Percentiles rank a stretch among this genome's conserved stretches.
These are phyloP conservation scores for Anodontia alba DNA, from an alignment of 2,888 invertebrate species.

Conservation along the genomic window DNA sequence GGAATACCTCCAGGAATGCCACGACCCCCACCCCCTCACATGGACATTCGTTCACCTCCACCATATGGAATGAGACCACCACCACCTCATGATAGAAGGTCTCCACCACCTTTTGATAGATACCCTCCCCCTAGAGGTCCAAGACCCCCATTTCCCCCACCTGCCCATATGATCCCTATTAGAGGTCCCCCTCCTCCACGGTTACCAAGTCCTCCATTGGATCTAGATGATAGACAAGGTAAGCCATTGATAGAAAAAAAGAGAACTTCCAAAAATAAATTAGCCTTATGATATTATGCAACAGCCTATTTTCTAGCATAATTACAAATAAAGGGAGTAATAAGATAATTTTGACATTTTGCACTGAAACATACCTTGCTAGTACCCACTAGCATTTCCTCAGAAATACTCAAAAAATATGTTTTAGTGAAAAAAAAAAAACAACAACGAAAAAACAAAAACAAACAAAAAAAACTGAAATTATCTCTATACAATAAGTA, in stretches of 20 bases:
- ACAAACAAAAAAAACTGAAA: too few species aligned
- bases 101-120: constrained; percentile 71
- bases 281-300: not conserved
- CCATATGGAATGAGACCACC: constrained; percentile 62
- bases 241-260: too few species aligned
- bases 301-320: not conserved
- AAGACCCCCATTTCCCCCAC: constrained; percentile 60
- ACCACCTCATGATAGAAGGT: constrained; percentile 67
- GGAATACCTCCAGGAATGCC: constrained; percentile 57
- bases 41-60: constrained; percentile 64
- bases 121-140: constrained; percentile 60
- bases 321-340: not conserved
- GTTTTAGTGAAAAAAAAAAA: too few species aligned
- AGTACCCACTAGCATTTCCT: too few species aligned
- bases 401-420: too few species aligned
- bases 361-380: too few species aligned
- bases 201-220: constrained; percentile 52
- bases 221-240: constrained; percentile 56
- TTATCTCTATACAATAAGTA: too few species aligned
- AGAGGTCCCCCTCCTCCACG: constrained; percentile 60
- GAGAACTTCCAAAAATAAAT: not conserved
- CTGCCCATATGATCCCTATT: constrained; percentile 55
- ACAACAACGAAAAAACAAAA: too few species aligned
- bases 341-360: too few species aligned
- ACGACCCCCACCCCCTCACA: constrained; percentile 59